A percentile compares a stretch with the other conserved stretches of the same genome.
phyloP scores from a whole-genome alignment of 2,888 invertebrate genomes.

The Frankliniella intonsa region DNA sequence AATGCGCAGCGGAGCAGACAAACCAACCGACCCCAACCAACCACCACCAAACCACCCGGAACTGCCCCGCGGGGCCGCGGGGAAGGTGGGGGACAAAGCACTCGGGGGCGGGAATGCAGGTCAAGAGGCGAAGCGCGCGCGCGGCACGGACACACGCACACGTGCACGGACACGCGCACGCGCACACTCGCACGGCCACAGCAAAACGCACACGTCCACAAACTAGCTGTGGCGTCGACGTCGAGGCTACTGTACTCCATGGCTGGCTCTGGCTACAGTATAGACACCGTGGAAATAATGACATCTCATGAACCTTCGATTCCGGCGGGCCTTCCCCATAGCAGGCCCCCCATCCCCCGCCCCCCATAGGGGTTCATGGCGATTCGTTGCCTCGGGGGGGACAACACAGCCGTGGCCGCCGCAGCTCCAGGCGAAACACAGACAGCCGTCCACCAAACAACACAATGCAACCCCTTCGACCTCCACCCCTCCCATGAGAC shows the following conservation, averaged over 20 bases:
- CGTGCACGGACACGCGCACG: background rate
- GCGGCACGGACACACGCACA: background rate
- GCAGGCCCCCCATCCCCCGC: too few species aligned
- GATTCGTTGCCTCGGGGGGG: background rate
- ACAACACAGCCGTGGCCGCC: background rate
- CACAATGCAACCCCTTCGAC: too few species aligned
- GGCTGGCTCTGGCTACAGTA: too few species aligned
- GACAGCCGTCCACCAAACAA: background rate
- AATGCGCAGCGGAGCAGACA: background rate
- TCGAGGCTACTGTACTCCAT: too few species aligned
- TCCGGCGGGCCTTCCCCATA: too few species aligned
- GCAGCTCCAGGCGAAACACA: background rate
- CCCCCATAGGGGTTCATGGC: too few species aligned
- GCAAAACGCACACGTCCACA: too few species aligned
- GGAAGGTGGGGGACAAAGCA: background rate
- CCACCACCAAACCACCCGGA: background rate
- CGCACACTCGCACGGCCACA: background rate
- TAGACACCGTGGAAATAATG: too few species aligned
- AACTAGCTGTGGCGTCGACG: too few species aligned
- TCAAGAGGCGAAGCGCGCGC: conserved; percentile 1
- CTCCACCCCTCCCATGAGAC: background rate
- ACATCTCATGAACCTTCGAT: too few species aligned
- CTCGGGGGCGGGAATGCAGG: background rate
- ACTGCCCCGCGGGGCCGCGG: background rate
- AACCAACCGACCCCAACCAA: background rate